Conservation (phyloP, 2,797 vertebrate genomes). For the Darevskia nairensis region DNA sequence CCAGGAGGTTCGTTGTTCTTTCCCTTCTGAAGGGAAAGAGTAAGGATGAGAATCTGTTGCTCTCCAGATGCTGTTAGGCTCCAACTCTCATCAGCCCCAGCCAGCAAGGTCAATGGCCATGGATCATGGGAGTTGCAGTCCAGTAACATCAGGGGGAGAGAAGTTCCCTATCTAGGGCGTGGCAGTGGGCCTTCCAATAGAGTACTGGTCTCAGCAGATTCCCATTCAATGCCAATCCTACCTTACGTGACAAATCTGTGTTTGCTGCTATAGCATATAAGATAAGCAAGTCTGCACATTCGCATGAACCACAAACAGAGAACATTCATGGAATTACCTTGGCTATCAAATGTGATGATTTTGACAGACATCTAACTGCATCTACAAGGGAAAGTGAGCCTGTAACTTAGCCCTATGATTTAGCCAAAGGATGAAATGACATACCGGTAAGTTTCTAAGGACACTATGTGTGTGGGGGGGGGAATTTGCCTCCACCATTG, state of each 20-base stretch:
- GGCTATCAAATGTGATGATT: not conserved
- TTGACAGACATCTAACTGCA: not conserved
- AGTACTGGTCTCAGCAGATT: not conserved
- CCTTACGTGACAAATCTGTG: not conserved
- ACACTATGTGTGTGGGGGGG: not conserved
- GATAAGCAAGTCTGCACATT: not conserved
- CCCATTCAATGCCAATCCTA: no score
- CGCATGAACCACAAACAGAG: not conserved
- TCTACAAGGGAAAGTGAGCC: no score
- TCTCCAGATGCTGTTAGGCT: no score
- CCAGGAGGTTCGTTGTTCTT: no score
- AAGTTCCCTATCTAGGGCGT: not conserved
- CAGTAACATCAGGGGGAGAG: no score
- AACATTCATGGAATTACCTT: not conserved
- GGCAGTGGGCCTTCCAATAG: not conserved
- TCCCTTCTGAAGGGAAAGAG: no score
- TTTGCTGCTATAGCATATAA: not conserved
- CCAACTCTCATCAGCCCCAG: no score
- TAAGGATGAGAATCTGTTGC: no score
- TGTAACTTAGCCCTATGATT: not conserved
- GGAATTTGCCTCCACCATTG: slow-evolving; percentile 37
- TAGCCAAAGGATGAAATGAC: not conserved
- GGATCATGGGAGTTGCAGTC: no score
- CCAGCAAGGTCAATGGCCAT: no score
- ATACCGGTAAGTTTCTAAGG: not conserved